Evolutionary conservation across 2,797 vertebrate genomes (phyloP), one percentile per base, ranked within the genome.

Genomic region (Acanthis flammea): DNA sequence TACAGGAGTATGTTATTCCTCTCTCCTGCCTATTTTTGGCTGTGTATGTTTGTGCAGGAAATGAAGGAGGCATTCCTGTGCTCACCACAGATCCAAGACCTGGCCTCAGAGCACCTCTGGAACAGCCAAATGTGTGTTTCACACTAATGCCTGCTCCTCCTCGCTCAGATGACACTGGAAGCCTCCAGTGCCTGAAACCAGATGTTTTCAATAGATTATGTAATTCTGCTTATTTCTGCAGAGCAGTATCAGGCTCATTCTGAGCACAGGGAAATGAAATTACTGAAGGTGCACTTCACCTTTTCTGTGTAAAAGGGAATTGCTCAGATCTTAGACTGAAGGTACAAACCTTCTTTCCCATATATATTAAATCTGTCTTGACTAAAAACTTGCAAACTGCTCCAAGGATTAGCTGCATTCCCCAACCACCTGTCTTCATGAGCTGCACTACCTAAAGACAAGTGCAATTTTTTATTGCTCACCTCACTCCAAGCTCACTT

Each of bases 141-240:
- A 73, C 53, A 58, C 60, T 13, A 45, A 10, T 2, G 72, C 65
- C 80, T 89, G 50, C 5, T 89, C 86, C 47, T 33, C 88, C 71
- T 68, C 0, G 2, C 81, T 58, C 35, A 71, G 75, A 72, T 31
- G 72, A 93, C 86, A 68, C 53, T 85, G 68, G 68, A 77, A 91
- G 68, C 41, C 83, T 77, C 89, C 51, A 86, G 47, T 44, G 84
- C 89, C 87, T 92, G 65, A 47, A 80, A 72, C 68, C 94, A 95
- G 92, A 75, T 83, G 93, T 80, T 92, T 94, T 68, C 77, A 86
- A 84, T 60, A 86, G 48, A 50, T 88, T 51, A 94, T 18, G 30
- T 86, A 70, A 83, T 44, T 79, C 39, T 31, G 61, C 65, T 61
- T 77, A 67, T 85, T 87, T 63, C 74, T 93, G 87, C 65, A 83